A percentile compares a stretch with the other conserved stretches of the same genome.
Evolutionary conservation across 2,797 vertebrate genomes (phyloP).

Genomic region (Telmatherina bonti): DNA sequence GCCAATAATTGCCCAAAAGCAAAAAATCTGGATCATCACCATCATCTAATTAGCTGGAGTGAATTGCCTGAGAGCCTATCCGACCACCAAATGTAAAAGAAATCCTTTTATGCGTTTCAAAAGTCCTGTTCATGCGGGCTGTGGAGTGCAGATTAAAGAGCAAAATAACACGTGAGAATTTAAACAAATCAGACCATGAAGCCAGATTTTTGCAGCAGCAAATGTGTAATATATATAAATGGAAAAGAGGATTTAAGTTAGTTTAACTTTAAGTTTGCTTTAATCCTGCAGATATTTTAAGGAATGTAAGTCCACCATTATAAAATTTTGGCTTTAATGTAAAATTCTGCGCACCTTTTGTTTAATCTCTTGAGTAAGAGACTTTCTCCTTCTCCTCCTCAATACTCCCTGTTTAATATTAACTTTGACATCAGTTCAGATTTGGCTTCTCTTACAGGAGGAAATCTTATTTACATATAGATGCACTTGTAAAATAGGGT

Average conservation of each 20-base stretch:
- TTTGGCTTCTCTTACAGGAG: constrained; percentile 23
- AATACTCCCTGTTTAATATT: constrained; percentile 38
- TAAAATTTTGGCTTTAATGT: constrained; percentile 11
- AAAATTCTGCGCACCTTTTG: not conserved
- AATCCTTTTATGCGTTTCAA: constrained; percentile 8
- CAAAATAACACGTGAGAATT: not conserved
- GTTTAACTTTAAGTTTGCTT: constrained; percentile 1
- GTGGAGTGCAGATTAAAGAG: not conserved
- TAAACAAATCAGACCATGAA: not conserved
- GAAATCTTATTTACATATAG: constrained; percentile 45
- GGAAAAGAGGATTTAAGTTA: not conserved
- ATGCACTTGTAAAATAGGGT: constrained; percentile 42
- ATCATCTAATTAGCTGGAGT: constrained; percentile 28
- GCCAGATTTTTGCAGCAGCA: not conserved
- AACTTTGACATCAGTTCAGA: constrained; percentile 32
- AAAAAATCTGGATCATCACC: constrained; percentile 16
- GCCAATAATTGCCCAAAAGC: constrained; percentile 10
- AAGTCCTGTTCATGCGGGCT: constrained; percentile 2
- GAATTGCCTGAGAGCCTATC: not conserved
- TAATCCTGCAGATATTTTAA: not conserved
- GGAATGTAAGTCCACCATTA: not conserved
- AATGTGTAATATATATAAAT: not conserved
- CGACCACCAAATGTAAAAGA: constrained; percentile 8
- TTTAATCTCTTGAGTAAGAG: constrained; percentile 10
- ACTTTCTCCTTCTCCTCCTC: constrained; percentile 7